Percentiles rank a stretch among this genome's conserved stretches.
Conservation (phyloP, 2,888 invertebrate species). For the Tanypteryx hageni region DNA sequence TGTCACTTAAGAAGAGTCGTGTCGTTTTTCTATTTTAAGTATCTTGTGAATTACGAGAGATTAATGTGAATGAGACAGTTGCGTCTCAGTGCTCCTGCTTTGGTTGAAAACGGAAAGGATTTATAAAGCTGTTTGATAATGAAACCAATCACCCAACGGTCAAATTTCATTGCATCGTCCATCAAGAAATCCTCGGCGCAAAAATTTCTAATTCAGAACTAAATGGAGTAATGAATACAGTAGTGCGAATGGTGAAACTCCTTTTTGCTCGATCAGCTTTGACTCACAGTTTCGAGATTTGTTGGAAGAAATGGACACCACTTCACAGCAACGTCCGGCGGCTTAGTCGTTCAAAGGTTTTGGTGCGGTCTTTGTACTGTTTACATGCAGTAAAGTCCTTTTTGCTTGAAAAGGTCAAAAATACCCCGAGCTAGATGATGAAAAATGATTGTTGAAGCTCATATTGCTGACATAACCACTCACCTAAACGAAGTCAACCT, state of each 20-base stretch:
- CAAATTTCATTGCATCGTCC: slow-evolving; percentile 66
- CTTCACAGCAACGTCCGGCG: slow-evolving; percentile 69
- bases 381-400: slow-evolving; percentile 66
- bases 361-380: slow-evolving; percentile 67
- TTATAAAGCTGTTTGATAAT: neutral
- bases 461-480: slow-evolving; percentile 52
- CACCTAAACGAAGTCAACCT: neutral
- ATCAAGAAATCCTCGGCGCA: slow-evolving; percentile 68
- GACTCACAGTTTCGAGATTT: slow-evolving; percentile 68
- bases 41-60: too few species aligned
- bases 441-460: slow-evolving; percentile 65
- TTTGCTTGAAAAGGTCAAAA: slow-evolving; percentile 66
- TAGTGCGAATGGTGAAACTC: slow-evolving; percentile 67
- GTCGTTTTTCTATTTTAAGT: too few species aligned
- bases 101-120: neutral
- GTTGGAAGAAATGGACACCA: slow-evolving; percentile 68
- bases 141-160: neutral
- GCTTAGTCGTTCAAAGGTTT: slow-evolving; percentile 69
- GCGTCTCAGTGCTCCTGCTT: neutral
- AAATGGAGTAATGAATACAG: neutral
- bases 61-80: too few species aligned
- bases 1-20: too few species aligned
- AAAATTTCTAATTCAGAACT: slow-evolving; percentile 66
- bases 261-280: slow-evolving; percentile 68
- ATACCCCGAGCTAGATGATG: slow-evolving; percentile 65